phyloP scores from a whole-genome alignment of 2,113 vertebrate genomes.

The Podarcis muralis region DNA sequence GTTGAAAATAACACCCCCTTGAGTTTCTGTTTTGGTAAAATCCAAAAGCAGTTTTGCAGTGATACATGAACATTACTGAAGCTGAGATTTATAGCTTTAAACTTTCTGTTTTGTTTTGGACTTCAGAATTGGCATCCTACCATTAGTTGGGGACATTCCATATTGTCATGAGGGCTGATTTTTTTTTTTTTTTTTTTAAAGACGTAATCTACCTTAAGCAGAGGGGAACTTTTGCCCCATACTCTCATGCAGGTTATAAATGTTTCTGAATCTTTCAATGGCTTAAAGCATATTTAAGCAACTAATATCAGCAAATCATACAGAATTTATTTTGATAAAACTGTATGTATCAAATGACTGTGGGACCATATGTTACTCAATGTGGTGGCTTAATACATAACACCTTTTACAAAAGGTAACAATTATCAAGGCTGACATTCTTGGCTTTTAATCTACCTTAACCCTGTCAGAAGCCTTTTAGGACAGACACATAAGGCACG shows the following conservation, averaged over 20 bases:
- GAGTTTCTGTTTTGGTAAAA: constrained; percentile 65
- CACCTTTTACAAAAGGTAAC: constrained; percentile 70
- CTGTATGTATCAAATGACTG: constrained; percentile 64
- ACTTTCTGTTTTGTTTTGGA: constrained; percentile 62
- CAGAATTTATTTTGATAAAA: constrained; percentile 72
- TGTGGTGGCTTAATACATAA: constrained; percentile 66
- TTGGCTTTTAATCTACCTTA: constrained; percentile 71
- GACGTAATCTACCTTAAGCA: constrained; percentile 67
- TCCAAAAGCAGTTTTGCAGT: constrained; percentile 68
- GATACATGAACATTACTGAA: constrained; percentile 42
- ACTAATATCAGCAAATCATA: constrained; percentile 65
- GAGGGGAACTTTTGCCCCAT: constrained; percentile 35
- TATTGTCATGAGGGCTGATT: constrained; percentile 69
- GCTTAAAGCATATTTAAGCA: constrained; percentile 78
- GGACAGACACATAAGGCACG: constrained; percentile 57
- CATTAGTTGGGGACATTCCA: constrained; percentile 64
- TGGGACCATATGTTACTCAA: constrained; percentile 70
- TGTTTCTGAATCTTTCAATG: constrained; percentile 61
- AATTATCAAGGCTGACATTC: constrained; percentile 68
- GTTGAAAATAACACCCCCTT: constrained; percentile 68
- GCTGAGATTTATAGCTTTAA: constrained; percentile 66
- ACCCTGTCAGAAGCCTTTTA: constrained; percentile 67
- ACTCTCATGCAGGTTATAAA: constrained; percentile 58
- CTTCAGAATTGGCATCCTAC: constrained; percentile 51
- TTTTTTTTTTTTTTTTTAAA: constrained; percentile 64